Base-by-base conservation (phyloP, 1,140 invertebrate genomes). In the Ericerus pela region DNA sequence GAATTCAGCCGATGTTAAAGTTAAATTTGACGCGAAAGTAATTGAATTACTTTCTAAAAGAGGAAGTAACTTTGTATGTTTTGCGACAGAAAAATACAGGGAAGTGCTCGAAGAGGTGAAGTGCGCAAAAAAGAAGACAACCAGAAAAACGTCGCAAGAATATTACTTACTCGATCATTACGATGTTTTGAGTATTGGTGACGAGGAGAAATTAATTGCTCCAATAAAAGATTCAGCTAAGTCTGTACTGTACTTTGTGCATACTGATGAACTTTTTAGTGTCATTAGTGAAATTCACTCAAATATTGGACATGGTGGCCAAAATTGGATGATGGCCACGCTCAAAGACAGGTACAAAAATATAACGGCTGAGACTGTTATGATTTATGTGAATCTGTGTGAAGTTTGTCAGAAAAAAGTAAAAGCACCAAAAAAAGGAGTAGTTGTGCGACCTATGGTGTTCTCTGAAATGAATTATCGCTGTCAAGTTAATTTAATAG, bases 401-500 rank as follows among this genome's bases (percentile, higher is more conserved):
- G 31, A 53, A 20, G 30, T 8, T 1, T 33, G 30, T 33, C 8
- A 33, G 30, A 8, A 33, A 33, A 33, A 33, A n/a, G n/a, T 8
- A 33, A 33, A 33, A 10, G 30, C 8, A 10, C n/a, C 8, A 10
- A 33, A 33, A n/a, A 33, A 33, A n/a, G 30, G 30, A 33, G 30
- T 33, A 8, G 8, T 33, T 33, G 30, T 33, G 30, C 30, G n/a
- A 8, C 30, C 30, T 33, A 33, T 33, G 30, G 30, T 33, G 8
- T 33, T 33, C n/a, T 10, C 8, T 10, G 30, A 33, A 33, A 10
- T 33, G 8, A 33, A 10, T n/a, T 10, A n/a, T 33, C 30, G 8
- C 30, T 8, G 30, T 12, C 80, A 53, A 31, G 27, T 53, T 3
- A 11, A 53, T 20, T 27, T 53, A 26, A n/a, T 52, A 16, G 43